Evolutionary conservation across 2,888 invertebrate species (phyloP).

Genomic region (Lobophora halterata): DNA sequence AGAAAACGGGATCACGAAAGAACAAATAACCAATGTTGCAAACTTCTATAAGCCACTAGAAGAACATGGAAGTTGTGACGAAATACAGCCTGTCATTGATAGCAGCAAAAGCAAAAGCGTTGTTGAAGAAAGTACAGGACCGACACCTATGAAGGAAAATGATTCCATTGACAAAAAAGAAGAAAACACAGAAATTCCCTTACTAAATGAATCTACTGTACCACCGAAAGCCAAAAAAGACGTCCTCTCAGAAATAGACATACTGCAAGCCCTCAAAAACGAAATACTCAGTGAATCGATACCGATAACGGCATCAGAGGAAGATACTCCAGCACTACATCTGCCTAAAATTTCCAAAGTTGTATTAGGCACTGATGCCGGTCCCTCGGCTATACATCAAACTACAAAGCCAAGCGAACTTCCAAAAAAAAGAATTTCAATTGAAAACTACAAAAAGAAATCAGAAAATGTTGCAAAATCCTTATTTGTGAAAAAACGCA

Average conservation of each 20-base stretch:
- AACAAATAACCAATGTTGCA: slow-evolving; percentile 37
- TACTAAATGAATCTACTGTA: slow-evolving; percentile 49
- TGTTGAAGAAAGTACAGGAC: too few species aligned
- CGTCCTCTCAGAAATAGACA: slow-evolving; percentile 68
- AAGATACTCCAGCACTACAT: slow-evolving; percentile 59
- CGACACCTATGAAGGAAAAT: slow-evolving; percentile 2
- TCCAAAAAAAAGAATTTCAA: slow-evolving; percentile 69
- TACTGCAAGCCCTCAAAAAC: slow-evolving; percentile 71
- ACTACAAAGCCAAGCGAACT: slow-evolving; percentile 59
- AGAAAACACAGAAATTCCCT: slow-evolving; percentile 52
- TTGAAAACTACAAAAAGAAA: slow-evolving; percentile 74
- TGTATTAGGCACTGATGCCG: slow-evolving; percentile 43
- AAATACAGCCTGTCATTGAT: slow-evolving; percentile 1
- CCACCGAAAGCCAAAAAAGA: slow-evolving; percentile 41
- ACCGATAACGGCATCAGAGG: slow-evolving; percentile 46
- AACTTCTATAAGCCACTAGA: slow-evolving; percentile 58
- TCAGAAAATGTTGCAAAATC: slow-evolving; percentile 29
- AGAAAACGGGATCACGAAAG: background rate
- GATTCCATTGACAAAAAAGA: slow-evolving; percentile 5
- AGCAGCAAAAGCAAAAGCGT: too few species aligned
- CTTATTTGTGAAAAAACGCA: slow-evolving; percentile 34
- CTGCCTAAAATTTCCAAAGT: slow-evolving; percentile 71
- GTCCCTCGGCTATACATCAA: slow-evolving; percentile 64
- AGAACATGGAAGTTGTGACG: slow-evolving; percentile 24
- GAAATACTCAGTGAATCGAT: slow-evolving; percentile 67